Evolutionary conservation across 1,140 invertebrate genomes (phyloP).

Genomic region (Spodoptera frugiperda): DNA sequence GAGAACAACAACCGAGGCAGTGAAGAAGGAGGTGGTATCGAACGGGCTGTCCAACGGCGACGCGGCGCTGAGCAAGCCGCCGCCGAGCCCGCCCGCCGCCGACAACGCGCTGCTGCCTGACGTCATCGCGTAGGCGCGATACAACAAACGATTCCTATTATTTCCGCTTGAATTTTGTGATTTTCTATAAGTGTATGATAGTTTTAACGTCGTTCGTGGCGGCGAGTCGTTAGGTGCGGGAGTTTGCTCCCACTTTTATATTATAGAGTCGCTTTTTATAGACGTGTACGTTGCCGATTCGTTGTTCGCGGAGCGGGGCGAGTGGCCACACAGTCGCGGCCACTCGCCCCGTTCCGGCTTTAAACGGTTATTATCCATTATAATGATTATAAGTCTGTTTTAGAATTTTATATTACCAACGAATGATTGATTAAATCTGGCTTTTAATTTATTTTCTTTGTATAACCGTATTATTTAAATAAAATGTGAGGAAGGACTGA

Average conservation of each 20-base stretch:
- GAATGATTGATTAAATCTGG: constrained; percentile 83
- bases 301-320: constrained; percentile 42
- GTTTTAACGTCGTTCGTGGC: constrained; percentile 71
- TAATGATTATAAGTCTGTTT: constrained; percentile 80
- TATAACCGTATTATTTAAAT: constrained; percentile 85
- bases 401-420: constrained; percentile 86
- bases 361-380: constrained; percentile 72
- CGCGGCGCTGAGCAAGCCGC: constrained; percentile 66
- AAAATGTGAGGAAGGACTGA: constrained; percentile 83
- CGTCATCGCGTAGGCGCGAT: constrained; percentile 76
- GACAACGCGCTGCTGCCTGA: constrained; percentile 82
- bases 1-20: constrained; percentile 49
- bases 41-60: constrained; percentile 66
- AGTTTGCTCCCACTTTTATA: constrained; percentile 79
- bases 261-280: constrained; percentile 83
- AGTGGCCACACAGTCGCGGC: constrained; percentile 13
- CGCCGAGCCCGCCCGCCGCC: constrained; percentile 73
- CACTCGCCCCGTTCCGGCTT: constrained; percentile 43
- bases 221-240: constrained; percentile 81
- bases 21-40: constrained; percentile 60
- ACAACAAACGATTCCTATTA: constrained; percentile 75
- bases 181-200: constrained; percentile 85
- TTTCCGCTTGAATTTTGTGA: constrained; percentile 85
- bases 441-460: constrained; percentile 86
- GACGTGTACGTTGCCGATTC: constrained; percentile 63